Base-by-base conservation (phyloP, 2,888 invertebrate genomes). In the Criorhina ranunculi region DNA sequence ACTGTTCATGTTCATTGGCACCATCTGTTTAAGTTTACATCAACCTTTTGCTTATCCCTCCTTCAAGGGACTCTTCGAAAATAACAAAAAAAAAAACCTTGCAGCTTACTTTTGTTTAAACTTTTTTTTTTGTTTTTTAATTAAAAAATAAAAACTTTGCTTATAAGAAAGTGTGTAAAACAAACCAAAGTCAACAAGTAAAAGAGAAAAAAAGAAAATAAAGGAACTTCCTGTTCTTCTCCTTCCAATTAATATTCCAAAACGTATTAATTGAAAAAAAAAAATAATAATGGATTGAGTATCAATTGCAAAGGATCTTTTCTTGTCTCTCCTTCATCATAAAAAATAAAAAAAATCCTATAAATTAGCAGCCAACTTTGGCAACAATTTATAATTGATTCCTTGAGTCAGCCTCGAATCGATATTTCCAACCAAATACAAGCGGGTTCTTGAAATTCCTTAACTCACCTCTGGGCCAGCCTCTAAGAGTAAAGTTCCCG, bases 311-410 rank as follows among this genome's bases (percentile, higher is more conserved):
- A 64, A 49, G 46, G 44, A 42, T 40, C 24, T 67, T 53, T 31
- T 57, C 37, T 37, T 19, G 17, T 37, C 37, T 15, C 1, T n/a
- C 29, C 29, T 29, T 55, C 44, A 19, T 42, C n/a, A 57, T 5
- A 35, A 29, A 15, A 3, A 46, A 19, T 5, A 29, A 49, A 44
- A 31, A 31, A 33, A 44, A 33, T 33, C 17, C 11, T 15, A 1
- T 15, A 15, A 35, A 49, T 37, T 37, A 60, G 1, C 15, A 59
- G 37, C 35, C 49, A 69, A 69, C 37, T 60, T 69, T 77, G 33
- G 51, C 35, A 60, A 64, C 49, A 67, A 77, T 66, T 77, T 73
- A 75, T 69, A 75, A 79, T 73, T 83, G 67, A 62, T 73, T 67
- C 73, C 73, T n/a, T 49, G 12, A 55, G 42, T 60, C n/a, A n/a